Evolutionary conservation across 1,140 invertebrate genomes (phyloP), one percentile per base, ranked within the genome.

Genomic region (Ostrea denselamellosa): DNA sequence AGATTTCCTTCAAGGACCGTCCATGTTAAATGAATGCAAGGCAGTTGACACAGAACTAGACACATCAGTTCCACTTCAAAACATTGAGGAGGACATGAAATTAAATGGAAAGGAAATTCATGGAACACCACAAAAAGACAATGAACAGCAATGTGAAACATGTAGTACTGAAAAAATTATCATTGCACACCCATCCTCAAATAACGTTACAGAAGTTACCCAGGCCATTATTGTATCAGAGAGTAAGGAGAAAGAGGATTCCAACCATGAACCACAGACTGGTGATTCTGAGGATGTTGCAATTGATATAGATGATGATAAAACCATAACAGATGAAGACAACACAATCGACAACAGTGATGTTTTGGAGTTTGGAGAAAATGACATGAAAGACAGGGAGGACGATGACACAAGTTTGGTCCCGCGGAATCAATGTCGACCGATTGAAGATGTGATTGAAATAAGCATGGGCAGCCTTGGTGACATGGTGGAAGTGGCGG

Each of bases 251-350:
- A 85, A 56, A 53, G 22, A 53, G 52, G 62, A 17, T 22, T 34
- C n/a, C n/a, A 85, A 54, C 71, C 34, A 52, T 65, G 86, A 85
- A 86, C 44, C 85, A 54, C 28, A 25, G 65, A 22, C 65, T 14
- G 56, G 44, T 25, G 58, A 86, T 9, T 52, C 51, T n/a, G 58
- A 62, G 34, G 44, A 58, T 62, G 56, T 28, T 17, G 85, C 83
- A 0, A 28, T 53, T 62, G 56, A 71, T 71, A 25, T 34, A 85
- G 25, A 68, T 17, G 52, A 71, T 53, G 56, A 86, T 71, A 86
- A 83, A 65, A 82, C 44, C 58, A 83, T n/a, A 19, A 58, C n/a
- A 19, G 54, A 83, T 17, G 52, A 52, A 51, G 81, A 58, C 34
- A 34, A 56, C 7, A 84, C 22, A 22, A 71, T 68, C 17, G 77